A percentile compares a stretch with the other conserved stretches of the same genome.
These are phyloP conservation scores for Quadroppia sp. DNA, from an alignment of 2,888 invertebrate genomes.

Conservation along the genomic window DNA sequence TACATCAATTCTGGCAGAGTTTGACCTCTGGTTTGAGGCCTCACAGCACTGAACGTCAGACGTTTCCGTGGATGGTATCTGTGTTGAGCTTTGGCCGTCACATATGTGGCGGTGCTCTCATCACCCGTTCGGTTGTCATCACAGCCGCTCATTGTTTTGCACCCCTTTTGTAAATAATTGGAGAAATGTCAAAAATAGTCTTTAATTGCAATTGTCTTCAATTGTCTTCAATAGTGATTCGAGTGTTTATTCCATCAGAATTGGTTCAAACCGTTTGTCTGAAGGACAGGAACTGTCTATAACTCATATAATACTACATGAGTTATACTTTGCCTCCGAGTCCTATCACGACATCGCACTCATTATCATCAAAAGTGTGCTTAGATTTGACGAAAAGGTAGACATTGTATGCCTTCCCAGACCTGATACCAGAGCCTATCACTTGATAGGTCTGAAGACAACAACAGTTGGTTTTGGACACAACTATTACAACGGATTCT, in stretches of 20 bases:
- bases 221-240: background rate
- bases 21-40: background rate
- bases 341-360: slow-evolving; percentile 37
- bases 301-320: background rate
- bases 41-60: no score
- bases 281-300: background rate
- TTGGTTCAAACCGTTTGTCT: background rate
- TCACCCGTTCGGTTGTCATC: background rate
- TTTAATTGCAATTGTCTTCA: slow-evolving; percentile 4
- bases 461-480: background rate
- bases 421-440: background rate
- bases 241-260: slow-evolving; percentile 4
- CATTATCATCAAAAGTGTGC: background rate
- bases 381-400: background rate
- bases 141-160: slow-evolving; percentile 38
- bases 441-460: background rate
- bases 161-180: slow-evolving; percentile 7
- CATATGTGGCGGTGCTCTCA: slow-evolving; percentile 33
- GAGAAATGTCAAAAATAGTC: background rate
- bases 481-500: background rate
- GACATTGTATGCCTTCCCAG: slow-evolving; percentile 6
- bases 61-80: slow-evolving; percentile 11
- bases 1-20: no score
- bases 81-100: background rate
- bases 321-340: background rate